These are phyloP conservation scores for Hecatera dysodea DNA, from an alignment of 2,888 invertebrate genomes.

Conservation along the genomic window DNA sequence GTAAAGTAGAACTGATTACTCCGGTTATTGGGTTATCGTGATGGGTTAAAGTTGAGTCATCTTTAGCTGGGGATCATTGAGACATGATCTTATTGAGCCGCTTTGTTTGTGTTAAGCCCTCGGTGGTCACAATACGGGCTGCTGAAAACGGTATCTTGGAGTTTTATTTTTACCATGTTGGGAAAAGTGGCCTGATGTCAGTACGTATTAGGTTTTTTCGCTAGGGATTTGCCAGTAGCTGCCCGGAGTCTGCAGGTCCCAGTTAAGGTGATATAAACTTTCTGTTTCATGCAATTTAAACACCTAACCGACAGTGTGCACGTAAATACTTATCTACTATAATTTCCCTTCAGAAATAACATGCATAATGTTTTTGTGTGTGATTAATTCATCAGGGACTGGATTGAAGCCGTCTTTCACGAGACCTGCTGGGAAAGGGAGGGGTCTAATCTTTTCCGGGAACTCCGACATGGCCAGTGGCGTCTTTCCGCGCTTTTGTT, in stretches of 20 bases:
- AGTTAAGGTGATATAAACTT: too few species aligned
- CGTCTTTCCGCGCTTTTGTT: slow-evolving; percentile 26
- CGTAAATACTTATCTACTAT: too few species aligned
- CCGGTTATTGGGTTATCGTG: slow-evolving; percentile 46
- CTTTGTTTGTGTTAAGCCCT: not conserved
- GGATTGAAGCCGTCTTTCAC: not conserved
- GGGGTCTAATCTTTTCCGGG: not conserved
- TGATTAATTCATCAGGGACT: not conserved
- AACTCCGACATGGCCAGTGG: not conserved
- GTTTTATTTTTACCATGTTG: too few species aligned
- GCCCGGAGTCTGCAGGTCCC: too few species aligned
- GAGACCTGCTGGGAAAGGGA: not conserved
- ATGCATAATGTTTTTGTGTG: not conserved
- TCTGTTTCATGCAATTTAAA: too few species aligned
- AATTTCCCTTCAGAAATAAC: not conserved
- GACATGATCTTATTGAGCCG: not conserved
- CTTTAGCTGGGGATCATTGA: not conserved
- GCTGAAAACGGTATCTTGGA: not conserved
- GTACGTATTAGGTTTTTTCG: too few species aligned
- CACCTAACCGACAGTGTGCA: too few species aligned
- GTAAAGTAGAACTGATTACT: slow-evolving; percentile 54
- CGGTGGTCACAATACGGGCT: not conserved
- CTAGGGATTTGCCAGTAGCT: too few species aligned
- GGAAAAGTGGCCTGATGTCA: too few species aligned
- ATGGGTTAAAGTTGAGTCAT: slow-evolving; percentile 16